Evolutionary conservation across 92 coral and sea anemone genomes (phyloP), one percentile per base, ranked within the genome.

Genomic region (Isaurus tuberculatus): DNA sequence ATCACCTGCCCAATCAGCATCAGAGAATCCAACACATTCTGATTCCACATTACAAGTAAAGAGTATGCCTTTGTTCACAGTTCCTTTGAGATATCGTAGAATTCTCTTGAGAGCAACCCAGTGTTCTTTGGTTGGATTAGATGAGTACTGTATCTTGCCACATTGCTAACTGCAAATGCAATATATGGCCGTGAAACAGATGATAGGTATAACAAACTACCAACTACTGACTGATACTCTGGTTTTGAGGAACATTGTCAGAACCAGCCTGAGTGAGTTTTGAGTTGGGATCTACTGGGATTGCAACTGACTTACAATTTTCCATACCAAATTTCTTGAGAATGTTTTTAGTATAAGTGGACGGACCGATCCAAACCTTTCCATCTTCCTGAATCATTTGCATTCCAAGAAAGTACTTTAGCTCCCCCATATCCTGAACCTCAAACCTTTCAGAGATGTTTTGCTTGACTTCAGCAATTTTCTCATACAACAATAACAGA

Each of bases 221-320:
- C 65, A 22, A 22, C 65, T 8, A 31, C 32, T 60, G 31, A 60
- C 32, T n/a, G 66, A 23, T 60, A 60, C 8, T n/a, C 29, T 60
- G 66, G 2, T 60, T 13, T 1, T 5, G 28, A 30, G 5, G 2
- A 1, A 5, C 30, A 22, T 31, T 60, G 9, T 7, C 1, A 1
- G 22, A 0, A 2, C 8, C 31, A 3, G 31, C 66, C 23, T 60
- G 22, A 4, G 23, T 31, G 5, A 90, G 93, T 83, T 90, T 90
- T 13, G 87, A 65, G 60, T 72, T 90, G 23, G 70, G 48, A 82
- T 86, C 90, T 49, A 75, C 88, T 16, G 92, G 92, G 25, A 88
- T 86, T 51, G 26, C 84, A 83, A 89, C 83, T 61, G 90, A 80
- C 66, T 86, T 89, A 16, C 73, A 28, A 42, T 67, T 34, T 15